Base-by-base conservation (phyloP, 2,797 vertebrate species). In the Rhynchonycteris naso region DNA sequence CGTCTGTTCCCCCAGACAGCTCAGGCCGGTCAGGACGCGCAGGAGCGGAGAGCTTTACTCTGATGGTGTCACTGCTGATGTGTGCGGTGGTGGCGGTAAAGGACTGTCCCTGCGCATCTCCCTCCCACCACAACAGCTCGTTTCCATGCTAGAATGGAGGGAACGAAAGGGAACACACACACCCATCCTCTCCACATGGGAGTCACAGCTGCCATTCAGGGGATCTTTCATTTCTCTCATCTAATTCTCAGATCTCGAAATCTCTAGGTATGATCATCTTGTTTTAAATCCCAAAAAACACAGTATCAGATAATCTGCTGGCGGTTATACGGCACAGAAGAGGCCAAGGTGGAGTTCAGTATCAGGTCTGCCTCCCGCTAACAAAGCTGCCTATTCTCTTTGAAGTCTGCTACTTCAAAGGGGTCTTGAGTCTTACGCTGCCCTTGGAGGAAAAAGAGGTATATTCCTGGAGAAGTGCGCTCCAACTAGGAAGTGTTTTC, bases 111-210 rank as follows among this genome's bases (percentile, higher is more conserved):
- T 52, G 38, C 18, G 16, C 24, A 15, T 1, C 1, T 50, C 52
- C 15, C 50, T 89, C 74, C 61, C 15, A 56, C 59, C 65, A 61
- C 16, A 33, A 3, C 2, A 28, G 74, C 11, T 30, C 61, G 15
- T 12, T 35, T 78, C 35, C 61, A 72, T 4, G 16, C 58, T 43
- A 43, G 90, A 86, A 65, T 2, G n/a, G 30, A 93, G 43, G 74
- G 54, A 71, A 84, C 3, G n/a, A 13, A 61, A 76, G 28, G 66
- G 52, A 90, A 52, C 54, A 83, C 80, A 83, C 80, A 93, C 84
- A 22, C 15, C 26, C 50, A 33, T 33, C 76, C 38, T 65, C 66
- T 38, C 63, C 7, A 59, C 8, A 43, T 9, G 26, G 63, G 63
- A 21, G 15, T 19, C 28, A 59, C 1, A 50, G 65, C 28, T 47